Evolutionary conservation across 1,140 invertebrate genomes (phyloP), one percentile per base, ranked within the genome.

Genomic region (Dinoponera quadriceps): DNA sequence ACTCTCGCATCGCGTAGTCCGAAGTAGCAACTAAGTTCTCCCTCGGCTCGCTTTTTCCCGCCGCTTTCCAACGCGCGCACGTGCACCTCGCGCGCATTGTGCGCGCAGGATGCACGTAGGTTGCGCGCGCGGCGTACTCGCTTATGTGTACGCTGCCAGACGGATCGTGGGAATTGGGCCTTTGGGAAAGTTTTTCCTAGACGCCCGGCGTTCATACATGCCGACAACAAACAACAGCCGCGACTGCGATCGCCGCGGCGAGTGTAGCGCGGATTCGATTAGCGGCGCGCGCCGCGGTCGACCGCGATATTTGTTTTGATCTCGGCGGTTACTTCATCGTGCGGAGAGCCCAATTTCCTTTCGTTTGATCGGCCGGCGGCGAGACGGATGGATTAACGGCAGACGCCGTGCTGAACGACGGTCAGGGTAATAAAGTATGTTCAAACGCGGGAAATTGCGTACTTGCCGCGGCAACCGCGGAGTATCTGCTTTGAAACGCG

Each of bases 81-180:
- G 29, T 78, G 63, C 66, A 57, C 49, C 59, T 74, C 59, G 85
- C 72, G 75, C 80, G 80, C 71, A 68, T 74, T 87, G 86, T 84
- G 73, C 62, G 69, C 68, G 54, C 62, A 25, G 68, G 82, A 87
- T 84, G 75, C 69, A 73, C 85, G 65, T 86, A 72, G 65, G 60
- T 22, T 29, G 63, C 13, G 25, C 57, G 38, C 14, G 25, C 27
- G 11, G 29, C 69, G 57, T 54, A 57, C 69, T 48, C 63, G 74
- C 57, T 29, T 78, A 63, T 55, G 68, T 62, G 63, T 69, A 84
- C 73, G 73, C 49, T 33, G 22, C 68, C 51, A 80, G 65, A 38
- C 33, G 83, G 84, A 81, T 69, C 89, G 89, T 91, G 90, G 88
- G 90, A 91, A 91, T 78, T 85, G 86, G 88, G 86, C 57, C 74